phyloP scores from a whole-genome alignment of 2,888 invertebrate genomes.

The Bombylius major region DNA sequence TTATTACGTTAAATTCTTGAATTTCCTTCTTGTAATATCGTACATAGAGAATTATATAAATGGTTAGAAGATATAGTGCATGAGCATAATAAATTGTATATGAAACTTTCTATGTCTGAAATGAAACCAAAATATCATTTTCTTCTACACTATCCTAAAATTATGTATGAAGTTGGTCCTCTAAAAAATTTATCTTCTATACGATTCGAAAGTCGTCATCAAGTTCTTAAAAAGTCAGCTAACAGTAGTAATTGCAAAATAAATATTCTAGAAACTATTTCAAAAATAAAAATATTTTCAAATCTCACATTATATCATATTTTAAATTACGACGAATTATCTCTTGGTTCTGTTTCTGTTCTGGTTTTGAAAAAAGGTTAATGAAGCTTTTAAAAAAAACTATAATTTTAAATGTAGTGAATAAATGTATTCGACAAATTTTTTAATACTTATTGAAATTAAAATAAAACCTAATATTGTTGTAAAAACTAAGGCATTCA shows the following conservation, averaged over 20 bases:
- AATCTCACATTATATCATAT: too few species aligned
- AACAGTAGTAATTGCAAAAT: conserved; percentile 2
- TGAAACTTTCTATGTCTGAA: conserved; percentile 2
- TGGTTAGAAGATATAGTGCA: neutral
- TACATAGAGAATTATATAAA: neutral
- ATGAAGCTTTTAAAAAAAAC: too few species aligned
- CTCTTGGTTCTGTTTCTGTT: too few species aligned
- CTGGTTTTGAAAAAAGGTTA: too few species aligned
- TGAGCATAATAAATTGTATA: conserved; percentile 7
- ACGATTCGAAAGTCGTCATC: conserved; percentile 6
- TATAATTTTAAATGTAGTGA: too few species aligned
- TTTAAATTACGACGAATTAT: too few species aligned
- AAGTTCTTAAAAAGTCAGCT: conserved; percentile 2
- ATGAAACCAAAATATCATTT: conserved; percentile 10
- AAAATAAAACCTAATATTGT: too few species aligned
- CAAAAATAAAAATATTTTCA: neutral
- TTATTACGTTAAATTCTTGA: conserved; percentile 4
- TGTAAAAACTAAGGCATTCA: too few species aligned
- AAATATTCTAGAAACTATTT: conserved; percentile 6
- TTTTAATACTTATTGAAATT: too few species aligned
- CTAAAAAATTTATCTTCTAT: conserved; percentile 8
- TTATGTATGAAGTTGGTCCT: conserved; percentile 4
- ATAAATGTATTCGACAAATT: too few species aligned
- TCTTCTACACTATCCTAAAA: conserved; percentile 1
- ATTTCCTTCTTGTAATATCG: conserved; percentile 1